A percentile compares a stretch with the other conserved stretches of the same genome.
Evolutionary conservation across 30 jellyfish, hydroid and myxozoan genomes (phyloP).

Genomic region (Aurelia sp.): DNA sequence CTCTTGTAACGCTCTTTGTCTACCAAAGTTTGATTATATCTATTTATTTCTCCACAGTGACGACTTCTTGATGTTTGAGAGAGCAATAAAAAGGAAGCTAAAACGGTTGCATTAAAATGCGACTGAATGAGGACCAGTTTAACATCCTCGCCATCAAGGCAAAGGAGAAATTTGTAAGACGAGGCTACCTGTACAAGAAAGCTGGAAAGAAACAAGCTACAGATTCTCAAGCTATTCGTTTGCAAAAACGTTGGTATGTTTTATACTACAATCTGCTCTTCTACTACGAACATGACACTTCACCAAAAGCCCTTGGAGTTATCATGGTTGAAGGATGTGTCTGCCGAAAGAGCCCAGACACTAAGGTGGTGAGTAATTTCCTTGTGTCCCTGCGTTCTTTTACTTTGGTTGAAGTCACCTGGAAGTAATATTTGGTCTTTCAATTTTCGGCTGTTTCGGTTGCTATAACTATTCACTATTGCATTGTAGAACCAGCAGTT

Average conservation of each 20-base stretch:
- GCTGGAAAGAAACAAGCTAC: slow-evolving; percentile 74
- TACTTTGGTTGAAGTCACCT: not conserved
- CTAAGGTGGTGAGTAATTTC: slow-evolving; percentile 48
- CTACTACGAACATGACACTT: slow-evolving; percentile 72
- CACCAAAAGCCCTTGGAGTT: slow-evolving; percentile 89
- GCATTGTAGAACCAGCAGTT: too few species aligned
- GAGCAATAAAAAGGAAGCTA: not conserved
- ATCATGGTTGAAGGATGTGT: slow-evolving; percentile 80
- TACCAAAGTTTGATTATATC: not conserved
- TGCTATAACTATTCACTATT: too few species aligned
- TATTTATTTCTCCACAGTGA: not conserved
- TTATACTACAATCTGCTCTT: slow-evolving; percentile 81
- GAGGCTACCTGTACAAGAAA: slow-evolving; percentile 81
- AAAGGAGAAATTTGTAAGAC: slow-evolving; percentile 43
- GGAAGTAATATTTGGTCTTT: too few species aligned
- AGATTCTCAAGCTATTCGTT: slow-evolving; percentile 77
- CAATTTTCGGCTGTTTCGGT: too few species aligned
- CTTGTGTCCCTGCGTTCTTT: not conserved
- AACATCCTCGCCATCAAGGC: slow-evolving; percentile 78
- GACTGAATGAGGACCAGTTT: slow-evolving; percentile 79
- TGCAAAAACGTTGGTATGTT: slow-evolving; percentile 90
- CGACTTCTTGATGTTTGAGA: slow-evolving; percentile 14
- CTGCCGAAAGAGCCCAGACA: slow-evolving; percentile 45
- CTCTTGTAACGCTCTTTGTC: too few species aligned
- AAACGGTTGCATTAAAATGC: slow-evolving; percentile 31